These are phyloP conservation scores for Drepanosiphum platanoidis DNA, from an alignment of 2,888 invertebrate species.

Conservation along the genomic window DNA sequence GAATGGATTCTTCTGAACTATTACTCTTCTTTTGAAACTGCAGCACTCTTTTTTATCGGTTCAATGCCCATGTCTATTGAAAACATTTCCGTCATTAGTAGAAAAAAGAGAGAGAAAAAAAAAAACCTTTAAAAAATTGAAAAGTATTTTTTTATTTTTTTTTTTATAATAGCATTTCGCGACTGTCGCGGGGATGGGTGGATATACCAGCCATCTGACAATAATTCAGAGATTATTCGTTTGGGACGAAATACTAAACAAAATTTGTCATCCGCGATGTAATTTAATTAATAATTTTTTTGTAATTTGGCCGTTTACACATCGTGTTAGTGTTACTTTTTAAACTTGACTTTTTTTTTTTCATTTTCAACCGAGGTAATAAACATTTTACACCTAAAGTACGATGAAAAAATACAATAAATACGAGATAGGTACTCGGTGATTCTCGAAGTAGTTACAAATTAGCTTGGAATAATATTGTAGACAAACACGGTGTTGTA, in stretches of 20 bases:
- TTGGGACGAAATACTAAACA: neutral
- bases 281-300: neutral
- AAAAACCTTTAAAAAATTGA: constrained; percentile 16
- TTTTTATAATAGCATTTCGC: neutral
- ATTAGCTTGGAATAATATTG: neutral
- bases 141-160: constrained; percentile 1
- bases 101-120: too few relatives aligned
- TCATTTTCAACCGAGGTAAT: neutral
- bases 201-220: neutral
- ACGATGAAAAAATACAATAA: neutral
- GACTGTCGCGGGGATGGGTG: too few relatives aligned
- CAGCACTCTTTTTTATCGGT: constrained; percentile 11
- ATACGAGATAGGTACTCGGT: neutral
- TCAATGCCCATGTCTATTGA: constrained; percentile 21
- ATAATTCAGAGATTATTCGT: constrained; percentile 1
- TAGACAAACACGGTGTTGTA: neutral
- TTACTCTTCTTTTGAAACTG: constrained; percentile 26
- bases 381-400: neutral
- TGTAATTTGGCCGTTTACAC: constrained; percentile 1
- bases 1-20: constrained; percentile 31
- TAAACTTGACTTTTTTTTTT: neutral
- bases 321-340: neutral
- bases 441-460: neutral
- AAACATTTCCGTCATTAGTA: constrained; percentile 31
- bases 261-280: neutral